Percentiles rank a stretch among this genome's conserved stretches.
phyloP scores from a whole-genome alignment of 2,888 invertebrate species.

The Latrodectus elegans region DNA sequence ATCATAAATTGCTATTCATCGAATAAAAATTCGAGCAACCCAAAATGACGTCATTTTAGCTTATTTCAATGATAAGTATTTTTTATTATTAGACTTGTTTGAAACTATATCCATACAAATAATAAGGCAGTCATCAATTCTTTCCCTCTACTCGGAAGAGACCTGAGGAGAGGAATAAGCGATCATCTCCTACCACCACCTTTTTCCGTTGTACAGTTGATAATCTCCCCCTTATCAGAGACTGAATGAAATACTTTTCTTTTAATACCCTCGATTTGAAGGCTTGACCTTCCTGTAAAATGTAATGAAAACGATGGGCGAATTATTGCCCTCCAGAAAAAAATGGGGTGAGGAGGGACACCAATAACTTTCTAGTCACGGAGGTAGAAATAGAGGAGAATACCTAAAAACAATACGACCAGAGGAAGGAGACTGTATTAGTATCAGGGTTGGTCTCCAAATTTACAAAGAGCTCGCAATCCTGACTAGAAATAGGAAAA shows the following conservation, averaged over 20 bases:
- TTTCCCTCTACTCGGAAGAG: neutral
- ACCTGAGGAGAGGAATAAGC: constrained; percentile 13
- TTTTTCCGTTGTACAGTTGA: no score
- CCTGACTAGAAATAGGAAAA: no score
- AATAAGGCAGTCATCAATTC: constrained; percentile 23
- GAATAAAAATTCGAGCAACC: no score
- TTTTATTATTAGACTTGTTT: no score
- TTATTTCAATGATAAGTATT: no score
- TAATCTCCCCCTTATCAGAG: neutral
- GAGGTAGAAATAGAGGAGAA: constrained; percentile 53
- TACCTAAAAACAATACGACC: constrained; percentile 59
- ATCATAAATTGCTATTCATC: no score
- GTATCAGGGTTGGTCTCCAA: constrained; percentile 47
- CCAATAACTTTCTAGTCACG: constrained; percentile 61
- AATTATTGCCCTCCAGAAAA: constrained; percentile 36
- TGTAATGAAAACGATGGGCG: constrained; percentile 43
- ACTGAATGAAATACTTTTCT: constrained; percentile 28
- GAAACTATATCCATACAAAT: neutral
- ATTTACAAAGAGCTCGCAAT: neutral
- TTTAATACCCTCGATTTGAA: constrained; percentile 61
- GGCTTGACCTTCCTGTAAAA: constrained; percentile 56
- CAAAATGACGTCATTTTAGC: no score
- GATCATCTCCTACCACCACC: neutral
- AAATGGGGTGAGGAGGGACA: constrained; percentile 39
- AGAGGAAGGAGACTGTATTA: constrained; percentile 53